These are phyloP conservation scores for Brenthis ino DNA, from an alignment of 2,888 invertebrate genomes.

Conservation along the genomic window DNA sequence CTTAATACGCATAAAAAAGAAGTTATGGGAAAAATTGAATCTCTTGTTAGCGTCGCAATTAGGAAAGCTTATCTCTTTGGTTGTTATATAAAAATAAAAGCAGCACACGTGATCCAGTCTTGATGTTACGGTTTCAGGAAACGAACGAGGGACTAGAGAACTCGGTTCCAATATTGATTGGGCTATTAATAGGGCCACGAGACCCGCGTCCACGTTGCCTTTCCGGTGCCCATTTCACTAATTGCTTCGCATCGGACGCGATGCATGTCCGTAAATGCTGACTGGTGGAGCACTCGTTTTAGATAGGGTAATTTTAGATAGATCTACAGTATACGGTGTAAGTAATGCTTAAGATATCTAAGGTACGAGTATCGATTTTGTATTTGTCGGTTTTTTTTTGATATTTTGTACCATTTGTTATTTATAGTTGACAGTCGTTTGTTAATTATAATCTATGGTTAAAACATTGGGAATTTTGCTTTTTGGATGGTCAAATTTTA, in stretches of 20 bases:
- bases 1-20: too few species aligned
- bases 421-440: too few species aligned
- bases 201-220: conserved; percentile 40
- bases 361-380: neutral
- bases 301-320: conserved; percentile 21
- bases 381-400: too few species aligned
- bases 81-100: neutral
- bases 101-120: conserved; percentile 18
- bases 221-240: conserved; percentile 66
- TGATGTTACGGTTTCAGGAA: conserved; percentile 30
- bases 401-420: too few species aligned
- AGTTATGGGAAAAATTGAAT: too few species aligned
- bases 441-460: too few species aligned
- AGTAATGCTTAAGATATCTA: conserved; percentile 1
- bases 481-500: too few species aligned
- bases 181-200: conserved; percentile 64
- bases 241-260: conserved; percentile 55
- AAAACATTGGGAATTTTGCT: too few species aligned
- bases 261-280: conserved; percentile 36
- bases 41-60: too few species aligned
- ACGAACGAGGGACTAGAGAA: conserved; percentile 26
- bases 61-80: neutral
- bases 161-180: conserved; percentile 75
- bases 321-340: neutral
- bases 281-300: conserved; percentile 22